These are phyloP conservation scores for Danionella cerebrum DNA, from an alignment of 2,113 vertebrate species.

Conservation along the genomic window DNA sequence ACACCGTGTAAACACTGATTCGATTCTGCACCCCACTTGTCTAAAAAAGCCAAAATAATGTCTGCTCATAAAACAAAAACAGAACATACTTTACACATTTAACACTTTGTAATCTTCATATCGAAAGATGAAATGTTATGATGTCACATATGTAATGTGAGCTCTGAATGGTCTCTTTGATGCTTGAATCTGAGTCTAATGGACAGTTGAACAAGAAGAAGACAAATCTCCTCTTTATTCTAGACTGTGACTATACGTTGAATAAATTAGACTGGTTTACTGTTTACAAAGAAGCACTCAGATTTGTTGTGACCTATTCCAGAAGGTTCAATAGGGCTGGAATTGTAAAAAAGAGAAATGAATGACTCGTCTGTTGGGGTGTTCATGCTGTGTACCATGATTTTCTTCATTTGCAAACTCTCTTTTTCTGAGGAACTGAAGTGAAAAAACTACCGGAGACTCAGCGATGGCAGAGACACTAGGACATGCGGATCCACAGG, in stretches of 20 bases:
- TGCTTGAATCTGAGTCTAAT: background rate
- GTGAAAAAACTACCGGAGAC: background rate
- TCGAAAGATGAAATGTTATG: too few species aligned
- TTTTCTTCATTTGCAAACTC: slow-evolving; percentile 13
- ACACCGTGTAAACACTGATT: too few species aligned
- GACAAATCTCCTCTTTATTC: slow-evolving; percentile 22
- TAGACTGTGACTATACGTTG: slow-evolving; percentile 1
- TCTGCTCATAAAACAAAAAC: too few species aligned
- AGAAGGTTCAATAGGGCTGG: slow-evolving; percentile 12
- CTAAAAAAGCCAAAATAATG: too few species aligned
- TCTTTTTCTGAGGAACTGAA: background rate
- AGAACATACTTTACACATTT: too few species aligned
- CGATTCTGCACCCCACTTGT: too few species aligned
- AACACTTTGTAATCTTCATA: too few species aligned
- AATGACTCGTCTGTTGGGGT: slow-evolving; percentile 30
- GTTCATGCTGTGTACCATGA: slow-evolving; percentile 13
- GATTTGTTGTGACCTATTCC: slow-evolving; percentile 16
- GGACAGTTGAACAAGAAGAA: background rate
- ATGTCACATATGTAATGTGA: too few species aligned
- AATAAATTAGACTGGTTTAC: slow-evolving; percentile 26
- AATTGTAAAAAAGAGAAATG: slow-evolving; percentile 17
- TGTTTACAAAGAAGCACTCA: slow-evolving; percentile 14
- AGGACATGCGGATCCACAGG: slow-evolving; percentile 34
- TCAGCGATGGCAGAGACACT: slow-evolving; percentile 28
- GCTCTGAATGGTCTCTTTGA: background rate